phyloP scores from a whole-genome alignment of 2,888 invertebrate species.

The Epistrophe grossulariae region DNA sequence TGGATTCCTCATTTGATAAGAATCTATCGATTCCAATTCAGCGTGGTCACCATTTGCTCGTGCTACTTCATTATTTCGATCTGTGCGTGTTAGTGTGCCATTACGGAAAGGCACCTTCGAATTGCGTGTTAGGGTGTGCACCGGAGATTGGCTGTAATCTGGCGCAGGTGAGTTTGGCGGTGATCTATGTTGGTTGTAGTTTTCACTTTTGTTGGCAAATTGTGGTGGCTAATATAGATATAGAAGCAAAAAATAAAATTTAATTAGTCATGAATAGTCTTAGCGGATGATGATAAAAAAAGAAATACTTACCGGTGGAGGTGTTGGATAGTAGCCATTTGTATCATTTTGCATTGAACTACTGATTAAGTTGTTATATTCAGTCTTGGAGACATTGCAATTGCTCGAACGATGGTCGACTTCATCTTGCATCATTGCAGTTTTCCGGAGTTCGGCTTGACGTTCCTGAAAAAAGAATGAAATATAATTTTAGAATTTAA shows the following conservation, averaged over 20 bases:
- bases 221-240: conserved; percentile 79
- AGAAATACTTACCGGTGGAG: conserved; percentile 80
- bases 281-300: too few relatives aligned
- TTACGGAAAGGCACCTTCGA: conserved; percentile 65
- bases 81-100: conserved; percentile 70
- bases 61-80: conserved; percentile 75
- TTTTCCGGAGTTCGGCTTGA: conserved; percentile 81
- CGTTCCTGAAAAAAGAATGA: conserved; percentile 82
- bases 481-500: too few relatives aligned
- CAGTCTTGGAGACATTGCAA: conserved; percentile 75
- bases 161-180: conserved; percentile 80
- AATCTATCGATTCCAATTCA: conserved; percentile 91
- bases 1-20: conserved; percentile 89
- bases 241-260: conserved; percentile 11
- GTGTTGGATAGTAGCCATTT: conserved; percentile 77
- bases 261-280: conserved; percentile 27
- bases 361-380: conserved; percentile 73
- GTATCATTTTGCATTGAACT: conserved; percentile 70
- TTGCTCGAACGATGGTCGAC: conserved; percentile 81
- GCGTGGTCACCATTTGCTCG: conserved; percentile 85
- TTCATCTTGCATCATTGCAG: conserved; percentile 82
- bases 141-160: conserved; percentile 79
- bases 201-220: conserved; percentile 80
- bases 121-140: conserved; percentile 70
- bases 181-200: conserved; percentile 67